phyloP scores from a whole-genome alignment of 2,888 invertebrate genomes.

The Synergus itoensis region DNA sequence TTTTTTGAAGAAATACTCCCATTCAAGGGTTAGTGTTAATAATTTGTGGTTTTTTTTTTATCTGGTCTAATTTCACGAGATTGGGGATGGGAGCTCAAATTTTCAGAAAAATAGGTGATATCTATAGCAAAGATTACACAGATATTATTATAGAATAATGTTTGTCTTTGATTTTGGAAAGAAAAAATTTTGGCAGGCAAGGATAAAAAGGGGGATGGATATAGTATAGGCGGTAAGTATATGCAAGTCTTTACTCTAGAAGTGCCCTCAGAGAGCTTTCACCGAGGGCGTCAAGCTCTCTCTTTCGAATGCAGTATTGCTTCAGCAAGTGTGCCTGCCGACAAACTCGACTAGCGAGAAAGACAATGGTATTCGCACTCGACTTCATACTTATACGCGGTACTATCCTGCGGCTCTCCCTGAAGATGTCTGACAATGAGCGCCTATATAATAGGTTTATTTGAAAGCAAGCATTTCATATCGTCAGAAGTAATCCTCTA shows the following conservation, averaged over 20 bases:
- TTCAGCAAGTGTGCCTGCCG: conserved; percentile 62
- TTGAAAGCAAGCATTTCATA: conserved; percentile 12
- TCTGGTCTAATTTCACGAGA: too few relatives aligned
- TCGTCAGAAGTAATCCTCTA: neutral
- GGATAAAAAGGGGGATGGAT: conserved; percentile 56
- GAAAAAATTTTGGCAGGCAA: neutral
- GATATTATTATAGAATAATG: too few relatives aligned
- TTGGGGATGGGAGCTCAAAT: too few relatives aligned
- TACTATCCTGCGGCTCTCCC: conserved; percentile 48
- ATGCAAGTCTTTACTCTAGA: conserved; percentile 71
- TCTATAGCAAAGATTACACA: too few relatives aligned
- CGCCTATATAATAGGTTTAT: neutral
- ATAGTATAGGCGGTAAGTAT: conserved; percentile 69
- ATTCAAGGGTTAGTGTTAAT: too few relatives aligned
- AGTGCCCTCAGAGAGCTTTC: conserved; percentile 68
- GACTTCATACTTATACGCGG: conserved; percentile 55
- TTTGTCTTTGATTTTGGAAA: too few relatives aligned
- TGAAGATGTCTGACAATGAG: conserved; percentile 46
- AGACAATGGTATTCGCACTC: conserved; percentile 68
- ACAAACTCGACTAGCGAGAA: conserved; percentile 60
- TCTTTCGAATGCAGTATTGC: conserved; percentile 69
- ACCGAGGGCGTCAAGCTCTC: conserved; percentile 73
- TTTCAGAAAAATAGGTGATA: too few relatives aligned
- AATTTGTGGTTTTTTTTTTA: too few relatives aligned
- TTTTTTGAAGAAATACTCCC: too few relatives aligned